Conservation (phyloP, 2,797 vertebrate genomes). For the Onychomys leucogaster region DNA sequence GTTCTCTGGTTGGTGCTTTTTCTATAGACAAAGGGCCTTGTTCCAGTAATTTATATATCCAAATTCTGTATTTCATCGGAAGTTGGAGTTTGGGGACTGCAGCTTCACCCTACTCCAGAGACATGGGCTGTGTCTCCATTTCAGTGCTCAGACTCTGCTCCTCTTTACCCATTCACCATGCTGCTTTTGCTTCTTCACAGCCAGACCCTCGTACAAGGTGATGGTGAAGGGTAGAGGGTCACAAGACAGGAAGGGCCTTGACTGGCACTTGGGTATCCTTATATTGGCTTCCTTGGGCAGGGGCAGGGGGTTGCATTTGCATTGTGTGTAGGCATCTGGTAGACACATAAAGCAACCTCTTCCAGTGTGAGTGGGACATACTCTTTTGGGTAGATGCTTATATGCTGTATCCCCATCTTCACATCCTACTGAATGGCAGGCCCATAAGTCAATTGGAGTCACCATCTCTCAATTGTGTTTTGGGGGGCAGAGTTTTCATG, state of each 20-base stretch:
- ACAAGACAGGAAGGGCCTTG: neutral
- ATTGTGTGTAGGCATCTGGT: neutral
- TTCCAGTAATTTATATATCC: neutral
- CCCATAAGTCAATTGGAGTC: neutral
- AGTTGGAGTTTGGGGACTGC: neutral
- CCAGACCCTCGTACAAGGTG: neutral
- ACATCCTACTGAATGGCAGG: neutral
- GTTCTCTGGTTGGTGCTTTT: neutral
- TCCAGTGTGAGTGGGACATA: neutral
- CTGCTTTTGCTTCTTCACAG: neutral
- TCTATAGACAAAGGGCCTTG: neutral
- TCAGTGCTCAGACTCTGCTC: rapidly evolving
- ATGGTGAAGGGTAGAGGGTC: neutral
- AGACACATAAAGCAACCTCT: neutral
- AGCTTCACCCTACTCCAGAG: neutral
- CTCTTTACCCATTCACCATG: neutral
- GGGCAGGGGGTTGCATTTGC: neutral
- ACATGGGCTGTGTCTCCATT: neutral
- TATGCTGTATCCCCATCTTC: neutral
- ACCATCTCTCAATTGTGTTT: neutral
- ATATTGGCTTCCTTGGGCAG: neutral
- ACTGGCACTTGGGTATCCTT: neutral
- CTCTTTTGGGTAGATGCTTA: neutral
- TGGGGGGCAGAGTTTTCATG: neutral
- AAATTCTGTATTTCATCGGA: constrained; percentile 14